Evolutionary conservation across 2,797 vertebrate species (phyloP), one percentile per base, ranked within the genome.

Genomic region (Yasuhikotakia modesta): DNA sequence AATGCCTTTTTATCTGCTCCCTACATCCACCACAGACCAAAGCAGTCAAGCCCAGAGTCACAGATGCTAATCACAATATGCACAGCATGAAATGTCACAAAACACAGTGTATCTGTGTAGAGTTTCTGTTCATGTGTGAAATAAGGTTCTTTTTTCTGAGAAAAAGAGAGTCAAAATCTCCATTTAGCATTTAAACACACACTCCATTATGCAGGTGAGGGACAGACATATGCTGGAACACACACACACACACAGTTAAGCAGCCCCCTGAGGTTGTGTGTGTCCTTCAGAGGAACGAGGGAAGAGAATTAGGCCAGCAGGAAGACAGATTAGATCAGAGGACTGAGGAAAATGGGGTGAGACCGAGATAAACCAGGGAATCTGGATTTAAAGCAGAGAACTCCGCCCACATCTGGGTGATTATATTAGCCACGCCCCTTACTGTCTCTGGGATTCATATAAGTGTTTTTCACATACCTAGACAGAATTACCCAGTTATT

Each of bases 241-340:
- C 57, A 65, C 66, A 71, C 43, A 61, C 69, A 53, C 60, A 50
- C 70, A 35, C n/a, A 1, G 16, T 22, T 69, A 73, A 48, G 65
- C 70, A 64, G 27, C 39, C 77, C 69, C 73, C 68, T 11, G 83
- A 79, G 73, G 85, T 55, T 68, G 52, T 61, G 72, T 73, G 69
- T 82, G 82, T 84, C 87, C 87, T 89, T 91, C 73, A 88, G 85
- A 57, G 82, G 84, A 86, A 79, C 82, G 70, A 86, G 83, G 75
- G 81, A 85, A 74, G 76, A 82, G 87, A 92, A 91, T 85, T 88
- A 90, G 90, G 88, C 84, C 87, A 87, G 85, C 58, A 87, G 82
- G 86, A 90, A 83, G 53, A 67, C n/a, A 79, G 68, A 63, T 24
- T 35, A 45, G 24, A 73, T 30, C 22, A 79, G 79, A 84, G 67